Percentiles rank a stretch among this genome's conserved stretches.
phyloP scores from a whole-genome alignment of 2,113 vertebrate genomes.

The Pedionomus torquatus region DNA sequence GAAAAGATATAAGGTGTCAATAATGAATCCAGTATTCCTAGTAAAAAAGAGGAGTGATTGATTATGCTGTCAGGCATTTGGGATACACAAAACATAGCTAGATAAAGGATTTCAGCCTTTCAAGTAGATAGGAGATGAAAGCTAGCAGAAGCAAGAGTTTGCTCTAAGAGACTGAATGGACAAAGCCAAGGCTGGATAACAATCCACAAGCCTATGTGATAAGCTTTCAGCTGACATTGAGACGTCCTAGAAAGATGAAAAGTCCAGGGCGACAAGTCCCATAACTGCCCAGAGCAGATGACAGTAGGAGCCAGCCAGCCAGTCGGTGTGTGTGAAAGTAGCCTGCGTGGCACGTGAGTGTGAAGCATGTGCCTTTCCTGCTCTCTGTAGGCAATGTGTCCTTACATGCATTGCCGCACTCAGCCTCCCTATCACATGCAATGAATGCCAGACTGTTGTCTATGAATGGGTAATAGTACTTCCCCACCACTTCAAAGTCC shows the following conservation, averaged over 20 bases:
- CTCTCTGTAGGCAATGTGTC: not conserved
- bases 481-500: slow-evolving; percentile 58
- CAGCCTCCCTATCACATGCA: not conserved
- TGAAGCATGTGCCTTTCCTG: not conserved
- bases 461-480: slow-evolving; percentile 35
- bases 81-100: not conserved
- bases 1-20: fast-evolving
- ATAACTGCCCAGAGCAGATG: not conserved
- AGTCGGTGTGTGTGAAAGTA: not conserved
- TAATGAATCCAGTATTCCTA: not conserved
- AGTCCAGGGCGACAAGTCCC: fast-evolving
- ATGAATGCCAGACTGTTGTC: not conserved
- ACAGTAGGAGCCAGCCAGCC: not conserved
- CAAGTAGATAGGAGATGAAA: not conserved
- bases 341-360: not conserved
- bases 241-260: not conserved
- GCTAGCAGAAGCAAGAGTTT: not conserved
- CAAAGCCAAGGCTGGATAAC: not conserved
- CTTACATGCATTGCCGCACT: not conserved
- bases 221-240: not conserved
- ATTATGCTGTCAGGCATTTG: not conserved
- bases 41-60: not conserved
- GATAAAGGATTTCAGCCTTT: not conserved
- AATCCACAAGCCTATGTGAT: not conserved
- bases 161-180: not conserved